These are phyloP conservation scores for Melolontha melolontha DNA, from an alignment of 2,888 invertebrate species.

Conservation along the genomic window DNA sequence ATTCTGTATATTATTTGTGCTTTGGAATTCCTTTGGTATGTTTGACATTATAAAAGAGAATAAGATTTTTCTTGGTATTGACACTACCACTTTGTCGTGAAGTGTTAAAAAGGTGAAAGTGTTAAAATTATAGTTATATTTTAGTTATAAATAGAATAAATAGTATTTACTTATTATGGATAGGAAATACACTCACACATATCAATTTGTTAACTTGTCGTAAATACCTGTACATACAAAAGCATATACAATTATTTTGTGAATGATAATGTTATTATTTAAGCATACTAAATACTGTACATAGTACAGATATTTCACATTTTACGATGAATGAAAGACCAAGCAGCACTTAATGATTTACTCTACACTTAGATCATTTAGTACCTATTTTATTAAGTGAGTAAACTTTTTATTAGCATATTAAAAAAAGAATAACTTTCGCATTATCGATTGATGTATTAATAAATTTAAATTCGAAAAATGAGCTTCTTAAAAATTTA, in stretches of 20 bases:
- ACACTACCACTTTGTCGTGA: slow-evolving; percentile 27
- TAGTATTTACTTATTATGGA: slow-evolving; percentile 3
- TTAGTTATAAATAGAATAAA: slow-evolving; percentile 17
- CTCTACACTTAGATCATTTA: slow-evolving; percentile 38
- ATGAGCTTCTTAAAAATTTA: slow-evolving; percentile 2
- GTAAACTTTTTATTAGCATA: slow-evolving; percentile 36
- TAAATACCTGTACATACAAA: too few species aligned
- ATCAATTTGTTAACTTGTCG: slow-evolving; percentile 7
- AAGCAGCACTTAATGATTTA: slow-evolving; percentile 32
- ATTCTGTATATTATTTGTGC: slow-evolving; percentile 1
- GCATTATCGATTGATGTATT: slow-evolving; percentile 32
- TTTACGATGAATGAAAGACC: slow-evolving; percentile 32
- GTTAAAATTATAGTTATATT: slow-evolving; percentile 19
- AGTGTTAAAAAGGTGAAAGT: slow-evolving; percentile 34
- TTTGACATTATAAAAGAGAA: slow-evolving; percentile 5
- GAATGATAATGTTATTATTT: slow-evolving; percentile 2
- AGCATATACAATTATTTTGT: not conserved
- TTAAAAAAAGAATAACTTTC: slow-evolving; percentile 32
- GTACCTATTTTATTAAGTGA: slow-evolving; percentile 36
- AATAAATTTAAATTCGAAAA: slow-evolving; percentile 12
- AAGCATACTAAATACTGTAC: not conserved
- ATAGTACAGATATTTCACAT: slow-evolving; percentile 11
- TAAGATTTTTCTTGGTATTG: slow-evolving; percentile 17
- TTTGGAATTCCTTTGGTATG: not conserved
- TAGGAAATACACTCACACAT: not conserved